Evolutionary conservation across 2,888 invertebrate genomes (phyloP).

Genomic region (Mellilla xanthometata): DNA sequence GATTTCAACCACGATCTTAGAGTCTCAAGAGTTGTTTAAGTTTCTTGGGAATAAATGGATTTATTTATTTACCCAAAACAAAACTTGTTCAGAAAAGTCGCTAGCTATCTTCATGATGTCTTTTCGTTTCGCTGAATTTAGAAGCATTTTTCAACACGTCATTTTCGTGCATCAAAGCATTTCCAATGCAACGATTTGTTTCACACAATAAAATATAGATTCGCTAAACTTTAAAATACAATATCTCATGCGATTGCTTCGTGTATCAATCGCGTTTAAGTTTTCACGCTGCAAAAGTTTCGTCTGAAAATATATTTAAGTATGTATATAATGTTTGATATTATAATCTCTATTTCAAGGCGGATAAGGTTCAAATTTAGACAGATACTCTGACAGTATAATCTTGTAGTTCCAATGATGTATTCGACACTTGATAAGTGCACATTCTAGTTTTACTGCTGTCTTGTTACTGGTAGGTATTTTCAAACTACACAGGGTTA

Average conservation of each 20-base stretch:
- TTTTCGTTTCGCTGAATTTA: too few species aligned
- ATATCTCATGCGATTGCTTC: constrained; percentile 17
- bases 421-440: constrained; percentile 5
- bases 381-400: constrained; percentile 1
- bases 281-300: constrained; percentile 23
- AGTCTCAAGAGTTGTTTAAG: too few species aligned
- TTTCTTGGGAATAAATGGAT: too few species aligned
- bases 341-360: constrained; percentile 14
- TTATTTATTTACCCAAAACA: too few species aligned
- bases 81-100: too few species aligned
- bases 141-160: too few species aligned
- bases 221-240: not conserved
- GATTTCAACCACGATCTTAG: too few species aligned
- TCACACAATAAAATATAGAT: too few species aligned
- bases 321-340: not conserved
- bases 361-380: constrained; percentile 10
- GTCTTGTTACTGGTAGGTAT: not conserved
- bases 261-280: constrained; percentile 26
- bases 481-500: too few species aligned
- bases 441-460: not conserved
- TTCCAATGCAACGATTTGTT: too few species aligned
- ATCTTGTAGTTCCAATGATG: constrained; percentile 4
- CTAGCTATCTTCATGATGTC: too few species aligned
- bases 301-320: constrained; percentile 17
- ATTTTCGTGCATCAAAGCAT: too few species aligned